These are phyloP conservation scores for Sakesphorus luctuosus DNA, from an alignment of 2,113 vertebrate genomes.

Conservation along the genomic window DNA sequence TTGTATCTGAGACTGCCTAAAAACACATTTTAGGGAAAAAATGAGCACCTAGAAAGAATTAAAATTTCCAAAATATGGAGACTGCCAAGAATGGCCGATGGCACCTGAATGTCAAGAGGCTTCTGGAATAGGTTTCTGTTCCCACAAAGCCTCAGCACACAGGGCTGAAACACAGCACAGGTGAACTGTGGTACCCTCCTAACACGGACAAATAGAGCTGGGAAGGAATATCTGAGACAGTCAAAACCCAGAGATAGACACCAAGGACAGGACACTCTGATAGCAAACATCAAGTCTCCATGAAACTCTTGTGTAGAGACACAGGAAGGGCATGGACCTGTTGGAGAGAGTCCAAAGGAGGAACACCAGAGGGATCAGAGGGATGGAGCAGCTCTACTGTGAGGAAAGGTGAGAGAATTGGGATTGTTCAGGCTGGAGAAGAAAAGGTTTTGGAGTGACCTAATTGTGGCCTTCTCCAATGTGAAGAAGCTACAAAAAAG, in stretches of 20 bases:
- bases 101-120: background rate
- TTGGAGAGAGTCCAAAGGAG: accelerated
- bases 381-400: background rate
- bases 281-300: background rate
- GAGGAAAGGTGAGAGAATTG: background rate
- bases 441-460: background rate
- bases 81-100: background rate
- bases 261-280: background rate
- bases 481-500: background rate
- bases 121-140: background rate
- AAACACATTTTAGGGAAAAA: background rate
- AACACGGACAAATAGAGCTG: background rate
- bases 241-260: background rate
- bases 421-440: background rate
- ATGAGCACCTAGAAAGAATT: background rate
- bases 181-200: background rate
- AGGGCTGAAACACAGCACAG: background rate
- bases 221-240: background rate
- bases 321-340: accelerated
- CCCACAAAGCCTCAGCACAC: background rate
- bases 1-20: background rate
- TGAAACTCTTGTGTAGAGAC: background rate
- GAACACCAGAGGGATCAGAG: background rate
- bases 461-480: background rate
- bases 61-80: background rate